Evolutionary conservation across 2,797 vertebrate species (phyloP), one percentile per base, ranked within the genome.

Genomic region (Sebastes dallii): DNA sequence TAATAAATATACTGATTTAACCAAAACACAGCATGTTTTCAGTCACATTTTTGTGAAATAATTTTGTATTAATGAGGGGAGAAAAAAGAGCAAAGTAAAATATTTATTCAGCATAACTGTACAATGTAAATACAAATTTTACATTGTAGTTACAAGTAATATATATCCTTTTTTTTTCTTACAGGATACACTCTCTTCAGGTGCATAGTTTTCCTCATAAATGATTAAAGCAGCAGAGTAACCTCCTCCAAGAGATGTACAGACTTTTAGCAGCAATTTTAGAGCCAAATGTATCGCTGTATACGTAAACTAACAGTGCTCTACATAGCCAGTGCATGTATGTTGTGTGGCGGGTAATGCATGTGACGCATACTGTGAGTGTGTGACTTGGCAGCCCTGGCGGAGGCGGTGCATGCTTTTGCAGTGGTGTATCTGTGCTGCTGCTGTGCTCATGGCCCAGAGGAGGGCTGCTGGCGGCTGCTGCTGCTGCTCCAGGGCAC

Each of bases 401-500:
- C 50, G 9, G 73, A 75, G 66, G 78, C 12, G 14, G 80, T 92
- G 89, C 79, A 89, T 90, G 90, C 71, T 88, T 81, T 87, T 90
- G 78, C 68, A 29, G 72, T 27, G 85, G 90, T 82, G 75, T 72
- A 22, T 85, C 82, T 85, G 84, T 71, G 72, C 69, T 78, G 75
- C 87, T 81, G 82, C 79, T 83, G 88, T 70, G 84, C 90, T 91
- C 93, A 96, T 96, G 95, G 95, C 94, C 94, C 94, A 88, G 86
- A 94, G 94, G 88, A 95, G 91, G 75, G 85, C 89, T 83, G 89
- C 88, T 16, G 88, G 92, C 4, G 76, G 90, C 85, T 93, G 92
- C 92, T 94, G 96, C 50, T 54, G 50, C 92, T 94, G 95, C 91
- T 86, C 93, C 59, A 86, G 92, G 73, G 85, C 90, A 6, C 92